These are phyloP conservation scores for Narcine bancroftii DNA, from an alignment of 2,113 vertebrate species.

Conservation along the genomic window DNA sequence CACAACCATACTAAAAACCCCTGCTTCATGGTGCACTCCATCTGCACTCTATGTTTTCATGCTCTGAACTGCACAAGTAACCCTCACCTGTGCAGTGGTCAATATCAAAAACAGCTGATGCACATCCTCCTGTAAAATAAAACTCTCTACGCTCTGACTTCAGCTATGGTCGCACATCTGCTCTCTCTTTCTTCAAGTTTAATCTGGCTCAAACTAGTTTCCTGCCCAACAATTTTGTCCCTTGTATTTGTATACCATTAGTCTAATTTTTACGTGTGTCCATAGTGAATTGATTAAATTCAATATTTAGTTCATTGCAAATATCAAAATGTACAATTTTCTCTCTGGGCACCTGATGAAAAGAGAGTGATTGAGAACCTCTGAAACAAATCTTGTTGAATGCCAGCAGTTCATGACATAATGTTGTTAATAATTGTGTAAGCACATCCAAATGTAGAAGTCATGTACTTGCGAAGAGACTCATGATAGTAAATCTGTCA, in stretches of 20 bases:
- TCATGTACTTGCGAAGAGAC: no score
- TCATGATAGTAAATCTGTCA: no score
- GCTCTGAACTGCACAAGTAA: not conserved
- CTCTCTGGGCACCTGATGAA: not conserved
- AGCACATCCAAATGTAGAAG: no score
- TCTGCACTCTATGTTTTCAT: not conserved
- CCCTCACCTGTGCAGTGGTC: not conserved
- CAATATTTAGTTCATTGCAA: not conserved
- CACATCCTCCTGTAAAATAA: not conserved
- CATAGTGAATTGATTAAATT: not conserved
- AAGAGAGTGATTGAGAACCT: no score
- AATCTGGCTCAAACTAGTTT: not conserved
- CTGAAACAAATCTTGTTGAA: no score
- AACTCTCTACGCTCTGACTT: not conserved
- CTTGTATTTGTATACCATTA: not conserved
- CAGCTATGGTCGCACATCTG: not conserved
- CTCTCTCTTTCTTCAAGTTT: not conserved
- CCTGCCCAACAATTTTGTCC: not conserved
- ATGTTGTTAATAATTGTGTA: no score
- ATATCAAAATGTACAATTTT: not conserved
- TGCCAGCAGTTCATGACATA: no score
- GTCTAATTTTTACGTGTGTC: not conserved
- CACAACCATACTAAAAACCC: not conserved
- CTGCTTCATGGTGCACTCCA: not conserved
- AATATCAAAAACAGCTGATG: not conserved